phyloP scores from a whole-genome alignment of 1,140 invertebrate genomes.

The Octopus sinensis region DNA sequence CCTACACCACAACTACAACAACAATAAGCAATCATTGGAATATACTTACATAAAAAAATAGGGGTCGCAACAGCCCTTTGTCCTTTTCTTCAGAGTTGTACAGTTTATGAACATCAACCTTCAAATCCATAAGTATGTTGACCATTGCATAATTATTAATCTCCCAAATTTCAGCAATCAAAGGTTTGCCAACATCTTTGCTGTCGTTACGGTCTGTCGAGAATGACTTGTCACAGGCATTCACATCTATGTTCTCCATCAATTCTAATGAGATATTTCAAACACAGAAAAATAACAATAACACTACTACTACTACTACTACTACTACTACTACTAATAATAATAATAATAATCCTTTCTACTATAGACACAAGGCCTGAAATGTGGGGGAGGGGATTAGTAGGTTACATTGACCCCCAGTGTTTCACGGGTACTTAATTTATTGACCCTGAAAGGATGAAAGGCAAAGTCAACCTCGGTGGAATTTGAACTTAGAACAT shows the following conservation, averaged over 20 bases:
- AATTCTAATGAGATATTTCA: slow-evolving; percentile 14
- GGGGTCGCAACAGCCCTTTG: slow-evolving; percentile 34
- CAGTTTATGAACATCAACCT: slow-evolving; percentile 39
- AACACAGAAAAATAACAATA: no score
- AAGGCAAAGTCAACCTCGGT: no score
- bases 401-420: no score
- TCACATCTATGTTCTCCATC: slow-evolving; percentile 26
- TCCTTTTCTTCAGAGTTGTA: slow-evolving; percentile 32
- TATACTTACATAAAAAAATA: slow-evolving; percentile 45
- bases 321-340: no score
- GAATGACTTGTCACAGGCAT: slow-evolving; percentile 40
- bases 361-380: no score
- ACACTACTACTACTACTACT: no score
- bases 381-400: no score
- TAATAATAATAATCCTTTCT: no score
- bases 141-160: slow-evolving; percentile 40
- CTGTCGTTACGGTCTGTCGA: slow-evolving; percentile 38
- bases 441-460: no score
- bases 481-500: no score
- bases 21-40: background rate
- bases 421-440: no score
- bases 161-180: slow-evolving; percentile 48
- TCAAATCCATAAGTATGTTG: slow-evolving; percentile 43
- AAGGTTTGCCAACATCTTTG: slow-evolving; percentile 36
- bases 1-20: no score